phyloP scores from a whole-genome alignment of 2,797 vertebrate species.

The Diglossa cyanea region DNA sequence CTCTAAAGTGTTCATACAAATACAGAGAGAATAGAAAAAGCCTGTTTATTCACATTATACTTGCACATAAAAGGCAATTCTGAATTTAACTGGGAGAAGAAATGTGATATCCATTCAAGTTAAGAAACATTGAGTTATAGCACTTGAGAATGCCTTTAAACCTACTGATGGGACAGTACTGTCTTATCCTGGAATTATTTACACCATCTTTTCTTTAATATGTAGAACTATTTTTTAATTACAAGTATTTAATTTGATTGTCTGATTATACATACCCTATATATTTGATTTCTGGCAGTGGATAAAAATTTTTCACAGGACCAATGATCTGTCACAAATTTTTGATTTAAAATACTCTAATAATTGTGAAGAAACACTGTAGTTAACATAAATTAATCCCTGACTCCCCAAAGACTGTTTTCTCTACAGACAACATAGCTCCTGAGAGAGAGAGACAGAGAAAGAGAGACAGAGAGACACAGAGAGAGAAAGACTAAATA shows the following conservation, averaged over 20 bases:
- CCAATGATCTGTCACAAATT: neutral
- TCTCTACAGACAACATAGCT: neutral
- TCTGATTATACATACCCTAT: neutral
- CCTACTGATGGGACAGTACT: neutral
- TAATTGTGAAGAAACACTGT: neutral
- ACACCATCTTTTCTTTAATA: neutral
- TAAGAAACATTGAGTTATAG: neutral
- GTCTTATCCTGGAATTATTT: neutral
- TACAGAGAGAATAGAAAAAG: neutral
- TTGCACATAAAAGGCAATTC: neutral
- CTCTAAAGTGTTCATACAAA: constrained; percentile 42
- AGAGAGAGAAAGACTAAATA: neutral
- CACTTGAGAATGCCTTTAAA: neutral
- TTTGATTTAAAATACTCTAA: neutral
- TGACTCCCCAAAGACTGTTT: neutral
- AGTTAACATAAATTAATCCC: neutral
- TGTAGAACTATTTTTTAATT: neutral
- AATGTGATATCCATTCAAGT: neutral
- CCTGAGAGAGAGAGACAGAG: neutral
- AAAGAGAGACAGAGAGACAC: neutral
- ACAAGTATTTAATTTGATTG: neutral
- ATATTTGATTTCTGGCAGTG: neutral
- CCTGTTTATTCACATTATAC: constrained; percentile 43
- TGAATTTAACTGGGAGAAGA: neutral
- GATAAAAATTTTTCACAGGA: neutral